These are phyloP conservation scores for Chlorodrepanis virens DNA, from an alignment of 2,113 vertebrate genomes.

Conservation along the genomic window DNA sequence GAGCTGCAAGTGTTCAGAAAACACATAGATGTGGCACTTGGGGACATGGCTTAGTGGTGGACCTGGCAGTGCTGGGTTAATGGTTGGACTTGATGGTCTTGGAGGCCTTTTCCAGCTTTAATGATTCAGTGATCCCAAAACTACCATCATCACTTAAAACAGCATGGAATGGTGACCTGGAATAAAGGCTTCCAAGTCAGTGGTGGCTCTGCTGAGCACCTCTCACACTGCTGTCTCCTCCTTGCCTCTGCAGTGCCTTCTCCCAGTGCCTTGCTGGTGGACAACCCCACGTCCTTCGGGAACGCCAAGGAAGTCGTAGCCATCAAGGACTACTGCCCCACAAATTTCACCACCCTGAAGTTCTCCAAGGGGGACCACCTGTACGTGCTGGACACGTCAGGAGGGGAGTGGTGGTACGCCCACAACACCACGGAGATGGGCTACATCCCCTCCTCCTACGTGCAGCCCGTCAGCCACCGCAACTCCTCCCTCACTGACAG, in stretches of 20 bases:
- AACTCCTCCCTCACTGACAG: constrained; percentile 91
- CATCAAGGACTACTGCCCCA: constrained; percentile 94
- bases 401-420: constrained; percentile 97
- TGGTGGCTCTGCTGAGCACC: background rate
- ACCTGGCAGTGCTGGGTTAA: too few relatives aligned
- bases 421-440: constrained; percentile 98
- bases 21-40: rapidly evolving
- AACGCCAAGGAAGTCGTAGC: constrained; percentile 91
- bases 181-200: background rate
- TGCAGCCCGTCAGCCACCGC: constrained; percentile 83
- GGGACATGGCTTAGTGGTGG: background rate
- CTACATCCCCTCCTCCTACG: constrained; percentile 93
- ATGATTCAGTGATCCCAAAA: background rate
- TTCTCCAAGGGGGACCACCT: constrained; percentile 95
- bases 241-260: constrained; percentile 84
- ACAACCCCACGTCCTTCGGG: constrained; percentile 83
- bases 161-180: background rate
- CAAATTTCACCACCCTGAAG: constrained; percentile 93
- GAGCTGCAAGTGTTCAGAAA: background rate
- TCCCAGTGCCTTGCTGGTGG: constrained; percentile 90
- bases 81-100: background rate
- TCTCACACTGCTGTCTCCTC: background rate
- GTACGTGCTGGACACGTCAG: constrained; percentile 90
- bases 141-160: background rate
- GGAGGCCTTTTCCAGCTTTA: background rate